Base-by-base conservation (phyloP, 2,888 invertebrate species). In the Yponomeuta evonymella region DNA sequence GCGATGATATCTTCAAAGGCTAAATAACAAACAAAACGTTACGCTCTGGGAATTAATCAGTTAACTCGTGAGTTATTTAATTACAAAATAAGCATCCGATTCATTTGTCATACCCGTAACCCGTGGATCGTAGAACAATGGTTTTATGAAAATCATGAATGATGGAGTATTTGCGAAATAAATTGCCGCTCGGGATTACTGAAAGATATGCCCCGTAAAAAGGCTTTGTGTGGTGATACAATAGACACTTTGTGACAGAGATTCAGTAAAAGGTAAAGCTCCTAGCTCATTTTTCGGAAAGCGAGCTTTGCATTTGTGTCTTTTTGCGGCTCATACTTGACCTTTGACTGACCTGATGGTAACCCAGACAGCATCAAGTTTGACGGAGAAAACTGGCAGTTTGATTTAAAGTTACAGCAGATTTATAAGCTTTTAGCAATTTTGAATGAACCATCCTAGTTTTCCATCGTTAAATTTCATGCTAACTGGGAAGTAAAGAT, bases 181-280 rank as follows among this genome's bases (percentile, higher is more conserved):
- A 82, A 83, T 82, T 78, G 78, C 77, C 73, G 78, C 76, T 75
- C 73, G 74, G 79, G 77, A 81, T 81, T 77, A 74, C 70, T 76
- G 74, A 79, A 78, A 81, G 78, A 83, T 81, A 79, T 77, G 76
- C 80, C 72, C 79, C 77, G 82, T 81, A 80, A 83, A 78, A 74
- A 76, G 76, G 81, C 82, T 84, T 87, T 87, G 84, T 86, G 75
- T 72, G 75, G 71, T 72, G 73, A 76, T 77, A 86, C 83, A 87
- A 85, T 84, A 79, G 82, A 81, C 77, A 81, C 81, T 84, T 82
- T 79, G 77, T 72, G 74, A 72, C 75, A 77, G 79, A 81, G 82
- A 79, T 75, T 72, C 74, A 58, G 51, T 58, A 12, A 15, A 15
- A 15, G 4, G 15, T 58, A 4, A 1, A 58, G 1, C 51, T 15